Base-by-base conservation (phyloP, 2,888 invertebrate species). In the Poecilobothrus nobilitatus region DNA sequence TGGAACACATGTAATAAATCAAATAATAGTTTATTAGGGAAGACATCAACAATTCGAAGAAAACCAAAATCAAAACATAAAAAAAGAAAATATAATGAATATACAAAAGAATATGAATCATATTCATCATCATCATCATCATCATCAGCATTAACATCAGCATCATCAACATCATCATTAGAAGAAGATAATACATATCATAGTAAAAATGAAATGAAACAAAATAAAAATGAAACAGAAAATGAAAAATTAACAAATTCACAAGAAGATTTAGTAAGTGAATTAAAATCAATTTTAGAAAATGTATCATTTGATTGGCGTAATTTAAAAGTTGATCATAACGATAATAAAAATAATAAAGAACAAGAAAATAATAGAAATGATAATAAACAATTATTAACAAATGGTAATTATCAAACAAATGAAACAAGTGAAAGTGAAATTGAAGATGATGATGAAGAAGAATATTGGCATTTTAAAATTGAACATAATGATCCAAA, bases 231-330 rank as follows among this genome's bases (percentile, higher is more conserved):
- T n/a, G 18, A 53, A 53, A 53, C 18, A 1, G 53, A 53, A 53
- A 1, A 53, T 15, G 53, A 53, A 18, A 53, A 53, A 53, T 53
- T 53, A 18, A 53, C 53, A 53, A 53, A 53, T 53, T 53, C 53
- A 53, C 53, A 53, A 53, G 53, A 53, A 53, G 53, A 53, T 53
- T 18, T 53, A 53, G 53, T 53, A 12, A 53, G 53, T 53, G 53
- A 53, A 53, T 53, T 53, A 53, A 53, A 53, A 53, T 53, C 53
- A 53, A 53, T 53, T 18, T 53, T 53, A 53, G 53, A 53, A 53
- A 53, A 53, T 53, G 53, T 53, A 53, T 53, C 53, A 53, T 53
- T 53, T 15, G 53, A 53, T 53, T 53, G 53, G 53, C 53, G 53
- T 53, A 53, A 53, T n/a, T 12, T 53, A 6, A 53, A 53, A 53